Base-by-base conservation (phyloP, 2,797 vertebrate genomes). In the Pelochelys cantorii region DNA sequence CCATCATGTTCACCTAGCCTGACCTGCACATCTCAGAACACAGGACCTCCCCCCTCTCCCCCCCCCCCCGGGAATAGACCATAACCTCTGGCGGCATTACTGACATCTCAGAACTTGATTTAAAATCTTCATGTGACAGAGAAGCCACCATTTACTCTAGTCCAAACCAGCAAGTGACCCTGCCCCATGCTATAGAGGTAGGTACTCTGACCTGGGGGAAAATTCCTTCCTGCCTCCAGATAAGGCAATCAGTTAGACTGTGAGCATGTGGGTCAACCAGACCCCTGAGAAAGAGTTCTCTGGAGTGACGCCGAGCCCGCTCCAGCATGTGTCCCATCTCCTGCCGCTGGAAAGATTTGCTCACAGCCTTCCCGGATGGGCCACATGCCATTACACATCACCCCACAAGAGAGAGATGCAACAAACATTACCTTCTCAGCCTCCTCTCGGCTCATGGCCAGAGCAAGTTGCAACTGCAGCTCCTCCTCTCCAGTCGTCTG, bases 381-480 rank as follows among this genome's bases (percentile, higher is more conserved):
- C 68, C n/a, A 22, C 5, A 2, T 37, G 68, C 20, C 68, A 22
- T 37, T 71, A 31, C 42, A 65, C 62, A 12, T 48, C 12, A 20
- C 11, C 17, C 27, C 52, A 9, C 48, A 71, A 11, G 62, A 15
- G 37, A 74, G 42, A 48, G 13, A 10, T 22, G 82, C 52, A 55
- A 79, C 20, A 79, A 34, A 87, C 53, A 87, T 96, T 98, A 99
- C 99, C 99, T 99, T 99, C 97, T 99, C 99, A 5, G 98, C 99
- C 96, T 99, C 99, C 96, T 99, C 99, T 17, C 99, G 98, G 97
- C 99, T 99, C 99, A 99, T 99, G 93, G 99, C 99, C 93, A 99
- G 95, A 0, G 99, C 99, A 87, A 99, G 98, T 98, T 99, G 99
- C 77, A 99, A 97, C 98, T 99, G 99, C 57, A 99, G 98, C 94